These are phyloP conservation scores for Tetrax tetrax DNA, from an alignment of 2,113 vertebrate genomes.

Conservation along the genomic window DNA sequence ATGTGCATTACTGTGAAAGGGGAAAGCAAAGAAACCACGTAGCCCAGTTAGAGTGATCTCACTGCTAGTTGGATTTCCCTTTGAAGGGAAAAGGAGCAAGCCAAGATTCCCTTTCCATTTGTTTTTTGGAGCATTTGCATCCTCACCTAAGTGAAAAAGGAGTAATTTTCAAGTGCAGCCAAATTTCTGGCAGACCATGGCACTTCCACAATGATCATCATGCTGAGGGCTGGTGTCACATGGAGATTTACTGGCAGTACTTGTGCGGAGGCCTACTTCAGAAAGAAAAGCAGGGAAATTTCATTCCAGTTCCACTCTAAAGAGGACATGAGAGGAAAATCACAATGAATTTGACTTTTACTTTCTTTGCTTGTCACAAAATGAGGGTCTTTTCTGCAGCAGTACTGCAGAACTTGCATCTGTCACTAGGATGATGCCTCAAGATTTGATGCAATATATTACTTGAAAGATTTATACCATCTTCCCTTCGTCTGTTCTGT, in stretches of 20 bases:
- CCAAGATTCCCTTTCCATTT: background rate
- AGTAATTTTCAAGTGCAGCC: background rate
- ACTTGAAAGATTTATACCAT: slow-evolving; percentile 53
- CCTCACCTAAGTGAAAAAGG: background rate
- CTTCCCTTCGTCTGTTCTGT: slow-evolving; percentile 20
- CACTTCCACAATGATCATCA: background rate
- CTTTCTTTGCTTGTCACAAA: slow-evolving; percentile 25
- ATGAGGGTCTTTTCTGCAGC: slow-evolving; percentile 12
- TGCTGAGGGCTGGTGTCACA: background rate
- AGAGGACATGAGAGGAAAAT: background rate
- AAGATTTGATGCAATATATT: background rate
- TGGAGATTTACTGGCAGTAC: slow-evolving; percentile 19
- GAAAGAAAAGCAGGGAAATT: slow-evolving; percentile 30
- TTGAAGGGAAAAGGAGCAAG: background rate
- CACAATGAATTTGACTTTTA: slow-evolving; percentile 44
- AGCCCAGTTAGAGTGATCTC: background rate
- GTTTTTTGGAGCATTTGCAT: background rate
- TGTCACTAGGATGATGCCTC: background rate
- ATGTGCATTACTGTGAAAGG: background rate
- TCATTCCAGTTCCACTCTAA: slow-evolving; percentile 6
- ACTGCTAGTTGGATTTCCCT: background rate
- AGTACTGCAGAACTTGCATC: background rate
- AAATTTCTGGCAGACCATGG: background rate
- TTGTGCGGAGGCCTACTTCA: background rate
- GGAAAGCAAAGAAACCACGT: background rate